Evolutionary conservation across 2,113 vertebrate genomes (phyloP).

Genomic region (Myotis lucifugus): DNA sequence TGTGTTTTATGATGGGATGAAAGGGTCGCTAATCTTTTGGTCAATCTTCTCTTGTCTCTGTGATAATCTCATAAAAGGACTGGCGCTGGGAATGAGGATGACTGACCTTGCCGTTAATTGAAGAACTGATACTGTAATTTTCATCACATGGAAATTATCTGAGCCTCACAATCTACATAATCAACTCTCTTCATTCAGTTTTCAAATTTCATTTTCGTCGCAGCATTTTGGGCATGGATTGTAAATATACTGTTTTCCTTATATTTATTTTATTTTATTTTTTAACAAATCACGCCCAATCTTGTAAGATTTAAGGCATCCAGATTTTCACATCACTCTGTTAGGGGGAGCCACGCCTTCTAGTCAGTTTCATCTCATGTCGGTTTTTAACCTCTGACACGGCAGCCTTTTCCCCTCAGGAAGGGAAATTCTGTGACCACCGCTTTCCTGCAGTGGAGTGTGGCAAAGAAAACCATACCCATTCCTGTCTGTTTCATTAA

Average conservation of each 20-base stretch:
- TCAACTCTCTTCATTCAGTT: conserved; percentile 63
- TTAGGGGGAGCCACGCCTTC: neutral
- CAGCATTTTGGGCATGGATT: neutral
- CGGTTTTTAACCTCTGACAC: neutral
- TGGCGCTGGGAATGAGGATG: conserved; percentile 40
- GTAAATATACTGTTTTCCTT: conserved; percentile 47
- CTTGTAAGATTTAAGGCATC: neutral
- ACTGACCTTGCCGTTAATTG: conserved; percentile 67
- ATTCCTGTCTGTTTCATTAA: neutral
- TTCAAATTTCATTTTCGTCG: conserved; percentile 64
- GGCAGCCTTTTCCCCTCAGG: neutral
- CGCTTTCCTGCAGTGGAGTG: neutral
- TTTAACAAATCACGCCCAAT: neutral
- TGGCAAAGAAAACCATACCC: neutral
- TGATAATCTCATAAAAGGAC: conserved; percentile 61
- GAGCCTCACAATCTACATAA: conserved; percentile 66
- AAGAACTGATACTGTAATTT: conserved; percentile 67
- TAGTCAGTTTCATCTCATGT: neutral
- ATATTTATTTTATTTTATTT: neutral
- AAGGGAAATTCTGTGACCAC: neutral
- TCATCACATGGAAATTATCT: conserved; percentile 71
- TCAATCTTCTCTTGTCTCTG: conserved; percentile 55
- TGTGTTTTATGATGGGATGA: conserved; percentile 35
- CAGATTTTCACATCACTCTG: neutral
- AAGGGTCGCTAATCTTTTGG: conserved; percentile 53